phyloP scores from a whole-genome alignment of 2,797 vertebrate species.

The Coranthus polyacanthus region DNA sequence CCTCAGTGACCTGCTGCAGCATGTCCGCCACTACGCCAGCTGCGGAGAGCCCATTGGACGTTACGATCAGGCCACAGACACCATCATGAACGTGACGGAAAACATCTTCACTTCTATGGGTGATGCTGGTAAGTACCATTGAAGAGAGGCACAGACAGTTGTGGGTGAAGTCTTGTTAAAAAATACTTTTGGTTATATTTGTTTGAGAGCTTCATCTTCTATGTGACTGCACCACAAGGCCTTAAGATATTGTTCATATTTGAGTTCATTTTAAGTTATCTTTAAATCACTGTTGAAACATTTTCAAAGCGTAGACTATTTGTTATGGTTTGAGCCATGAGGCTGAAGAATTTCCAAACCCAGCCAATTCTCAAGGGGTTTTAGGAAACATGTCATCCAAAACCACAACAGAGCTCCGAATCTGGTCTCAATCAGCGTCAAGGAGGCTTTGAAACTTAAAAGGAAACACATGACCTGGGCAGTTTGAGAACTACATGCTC shows the following conservation, averaged over 20 bases:
- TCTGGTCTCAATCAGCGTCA: conserved; percentile 80
- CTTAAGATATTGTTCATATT: conserved; percentile 43
- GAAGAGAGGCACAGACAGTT: no score
- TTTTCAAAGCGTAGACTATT: conserved; percentile 65
- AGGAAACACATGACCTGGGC: conserved; percentile 79
- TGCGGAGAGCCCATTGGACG: conserved; percentile 97
- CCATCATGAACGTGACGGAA: conserved; percentile 99
- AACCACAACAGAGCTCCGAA: conserved; percentile 75
- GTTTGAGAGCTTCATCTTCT: no score
- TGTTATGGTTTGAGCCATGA: conserved; percentile 73
- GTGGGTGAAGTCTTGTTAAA: not conserved
- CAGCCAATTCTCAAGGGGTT: conserved; percentile 62
- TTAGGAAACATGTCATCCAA: conserved; percentile 80
- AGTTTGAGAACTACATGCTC: conserved; percentile 41
- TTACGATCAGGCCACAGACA: conserved; percentile 98
- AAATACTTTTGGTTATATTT: conserved; percentile 36
- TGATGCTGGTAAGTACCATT: conserved; percentile 94
- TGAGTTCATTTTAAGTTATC: conserved; percentile 50
- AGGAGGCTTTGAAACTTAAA: conserved; percentile 80
- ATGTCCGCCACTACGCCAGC: conserved; percentile 97
- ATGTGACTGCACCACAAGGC: conserved; percentile 19
- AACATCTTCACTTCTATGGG: conserved; percentile 99
- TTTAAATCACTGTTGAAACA: conserved; percentile 35
- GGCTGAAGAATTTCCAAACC: conserved; percentile 69
- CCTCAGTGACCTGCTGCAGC: conserved; percentile 94